A percentile compares a stretch with the other conserved stretches of the same genome.
Evolutionary conservation across 2,888 invertebrate genomes (phyloP).

Genomic region (Neuroscelio doddi): DNA sequence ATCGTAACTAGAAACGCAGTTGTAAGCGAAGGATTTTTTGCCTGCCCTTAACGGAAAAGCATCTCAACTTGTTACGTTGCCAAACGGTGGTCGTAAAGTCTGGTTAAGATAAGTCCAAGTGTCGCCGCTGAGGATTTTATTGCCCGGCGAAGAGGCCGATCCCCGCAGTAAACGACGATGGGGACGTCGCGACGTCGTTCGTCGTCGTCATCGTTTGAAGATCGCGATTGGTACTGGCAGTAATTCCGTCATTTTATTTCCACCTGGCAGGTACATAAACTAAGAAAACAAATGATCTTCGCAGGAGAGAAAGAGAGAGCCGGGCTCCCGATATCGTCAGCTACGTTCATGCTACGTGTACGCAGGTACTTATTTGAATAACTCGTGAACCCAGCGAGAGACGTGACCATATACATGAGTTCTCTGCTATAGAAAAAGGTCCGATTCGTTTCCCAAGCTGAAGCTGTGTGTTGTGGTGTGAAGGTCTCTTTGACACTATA

Average conservation of each 20-base stretch:
- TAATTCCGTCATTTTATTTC: conserved; percentile 41
- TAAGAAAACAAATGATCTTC: conserved; percentile 41
- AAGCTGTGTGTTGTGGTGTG: conserved; percentile 20
- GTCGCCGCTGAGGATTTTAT: conserved; percentile 33
- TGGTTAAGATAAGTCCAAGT: conserved; percentile 35
- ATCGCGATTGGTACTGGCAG: conserved; percentile 38
- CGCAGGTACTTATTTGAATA: conserved; percentile 51
- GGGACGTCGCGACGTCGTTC: conserved; percentile 29
- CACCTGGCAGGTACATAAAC: conserved; percentile 48
- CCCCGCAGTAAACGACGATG: conserved; percentile 23
- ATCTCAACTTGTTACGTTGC: conserved; percentile 27
- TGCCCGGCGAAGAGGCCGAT: conserved; percentile 25
- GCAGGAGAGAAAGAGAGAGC: conserved; percentile 7
- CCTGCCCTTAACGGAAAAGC: conserved; percentile 3
- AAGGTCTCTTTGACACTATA: conserved; percentile 31
- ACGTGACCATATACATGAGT: conserved; percentile 35
- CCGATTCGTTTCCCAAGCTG: conserved; percentile 34
- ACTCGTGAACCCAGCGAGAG: conserved; percentile 30
- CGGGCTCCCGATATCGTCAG: conserved; percentile 24
- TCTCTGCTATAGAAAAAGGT: background rate
- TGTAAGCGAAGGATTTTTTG: background rate
- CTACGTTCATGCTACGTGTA: conserved; percentile 37
- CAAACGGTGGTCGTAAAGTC: conserved; percentile 48
- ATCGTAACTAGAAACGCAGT: conserved; percentile 44
- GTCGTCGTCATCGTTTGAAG: conserved; percentile 18